Evolutionary conservation across 2,888 invertebrate genomes (phyloP), one percentile per base, ranked within the genome.

Genomic region (Mesochorus sp.): DNA sequence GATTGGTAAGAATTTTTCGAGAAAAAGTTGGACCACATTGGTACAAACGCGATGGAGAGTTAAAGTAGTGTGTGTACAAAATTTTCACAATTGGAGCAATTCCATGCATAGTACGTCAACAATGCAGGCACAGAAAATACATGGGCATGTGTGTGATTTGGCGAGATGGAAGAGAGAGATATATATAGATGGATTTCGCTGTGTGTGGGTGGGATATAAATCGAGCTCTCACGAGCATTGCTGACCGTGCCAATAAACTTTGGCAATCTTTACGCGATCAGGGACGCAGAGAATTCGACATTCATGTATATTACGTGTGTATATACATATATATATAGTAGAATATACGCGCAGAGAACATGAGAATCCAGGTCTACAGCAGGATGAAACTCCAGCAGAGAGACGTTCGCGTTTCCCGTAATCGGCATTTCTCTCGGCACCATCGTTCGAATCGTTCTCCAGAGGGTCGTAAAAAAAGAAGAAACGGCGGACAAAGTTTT

Each of bases 201-300:
- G 70, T 34, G 70, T 59, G 47, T 57, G 57, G 73, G 68, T 73
- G 68, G 61, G 68, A 42, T 55, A 73, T 77, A 77, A 77, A 77
- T 77, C 77, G 62, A 68, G 49, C 44, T 37, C 57, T 76, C 31
- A 49, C 57, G 44, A 17, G 26, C 31, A 5, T n/a, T 34, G 26
- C 44, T 73, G 68, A 77, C 73, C 61, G 68, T 77, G 77, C 77
- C 77, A 77, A 73, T 77, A 77, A 77, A 77, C 51, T 77, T 77
- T 77, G 72, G 68, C 55, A 73, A 77, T 77, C 72, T 77, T 77
- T 77, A 73, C 73, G 68, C 73, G 77, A 77, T 77, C 77, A 67
- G 62, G 62, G 73, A 73, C 67, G 39, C 70, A 51, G 73, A 73
- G 68, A 68, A 68, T 77, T 73, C 73, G 68, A 57, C 47, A 55